Evolutionary conservation across 2,113 vertebrate species (phyloP), one percentile per base, ranked within the genome.

Genomic region (Hemicordylus capensis): DNA sequence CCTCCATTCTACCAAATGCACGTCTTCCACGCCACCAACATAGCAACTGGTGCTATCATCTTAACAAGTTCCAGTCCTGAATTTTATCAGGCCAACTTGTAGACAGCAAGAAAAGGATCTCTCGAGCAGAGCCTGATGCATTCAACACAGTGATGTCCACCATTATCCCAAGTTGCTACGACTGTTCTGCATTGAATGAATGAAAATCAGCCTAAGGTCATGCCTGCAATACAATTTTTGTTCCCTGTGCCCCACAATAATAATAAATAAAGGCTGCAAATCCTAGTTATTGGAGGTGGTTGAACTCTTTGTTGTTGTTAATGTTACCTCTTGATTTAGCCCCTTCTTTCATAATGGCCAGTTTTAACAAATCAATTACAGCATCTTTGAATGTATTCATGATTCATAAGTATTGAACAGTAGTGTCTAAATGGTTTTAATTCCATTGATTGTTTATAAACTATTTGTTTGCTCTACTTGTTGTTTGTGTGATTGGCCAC

Each of bases 341-440:
- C 87, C 91, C 63, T 76, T 90, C 85, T 76, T 87, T 78, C 70
- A 59, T 81, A 67, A 88, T 73, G 85, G 80, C 77, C 81, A 84
- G 88, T 88, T 80, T n/a, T 88, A 90, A 76, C 28, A 83, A 85
- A 76, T 88, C 80, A 85, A 37, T 85, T 51, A 76, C 73, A 91
- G 83, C 89, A 61, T 80, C 74, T 91, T 85, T 91, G 87, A 88
- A 75, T 84, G 86, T 93, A 93, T 94, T 94, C 89, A 93, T 90
- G 89, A 93, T 94, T 93, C 91, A 92, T 83, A 94, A 95, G 92
- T 94, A 95, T 95, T 94, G 78, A 69, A 89, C 88, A 92, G 0
- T n/a, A 90, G 80, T 86, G 90, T 85, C 81, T 7, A 89, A 1
- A 75, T 87, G 86, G 63, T 73, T 56, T 91, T 85, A 81, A 89